Base-by-base conservation (phyloP, 2,888 invertebrate species). In the Ephialtes manifestator region DNA sequence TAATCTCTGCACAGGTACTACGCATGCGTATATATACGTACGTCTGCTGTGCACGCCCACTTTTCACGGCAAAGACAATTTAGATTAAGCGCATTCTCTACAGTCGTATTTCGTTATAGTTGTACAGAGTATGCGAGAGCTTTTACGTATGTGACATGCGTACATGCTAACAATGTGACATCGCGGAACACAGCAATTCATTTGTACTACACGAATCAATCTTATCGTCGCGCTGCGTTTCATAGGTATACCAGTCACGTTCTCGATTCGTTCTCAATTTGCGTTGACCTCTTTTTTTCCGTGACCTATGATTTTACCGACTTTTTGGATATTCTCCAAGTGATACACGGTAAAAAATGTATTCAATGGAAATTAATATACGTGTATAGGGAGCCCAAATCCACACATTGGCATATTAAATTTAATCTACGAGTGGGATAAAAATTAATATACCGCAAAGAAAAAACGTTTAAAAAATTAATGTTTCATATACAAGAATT, bases 181-280 rank as follows among this genome's bases (percentile, higher is more conserved):
- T 35, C 39, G 15, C 15, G n/a, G 63, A 18, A 63, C 63, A 39
- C 18, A 63, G 20, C 65, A 11, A 65, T 39, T 35, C 35, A n/a
- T 35, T 65, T 39, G 35, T 39, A 65, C 39, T 39, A 65, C 65
- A 43, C 35, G 65, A 65, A 65, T 65, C 39, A 65, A 65, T 65
- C 39, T 18, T 20, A 65, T 65, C 11, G 65, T 39, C 18, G 20
- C 43, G 65, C 20, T 18, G 20, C 11, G 65, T 20, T 65, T 65
- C 43, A 39, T 65, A 65, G 65, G 39, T 39, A 65, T 39, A 43
- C 65, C 43, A 65, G 65, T 65, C 65, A 65, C 65, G 65, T 65
- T 39, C 65, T 18, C 65, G 65, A 65, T 65, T 65, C 65, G 65
- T 65, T 65, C 65, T 65, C 65, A 65, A 65, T 65, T 39, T 65